These are phyloP conservation scores for Cyrtodaria siliqua DNA, from an alignment of 2,888 invertebrate genomes.

Conservation along the genomic window DNA sequence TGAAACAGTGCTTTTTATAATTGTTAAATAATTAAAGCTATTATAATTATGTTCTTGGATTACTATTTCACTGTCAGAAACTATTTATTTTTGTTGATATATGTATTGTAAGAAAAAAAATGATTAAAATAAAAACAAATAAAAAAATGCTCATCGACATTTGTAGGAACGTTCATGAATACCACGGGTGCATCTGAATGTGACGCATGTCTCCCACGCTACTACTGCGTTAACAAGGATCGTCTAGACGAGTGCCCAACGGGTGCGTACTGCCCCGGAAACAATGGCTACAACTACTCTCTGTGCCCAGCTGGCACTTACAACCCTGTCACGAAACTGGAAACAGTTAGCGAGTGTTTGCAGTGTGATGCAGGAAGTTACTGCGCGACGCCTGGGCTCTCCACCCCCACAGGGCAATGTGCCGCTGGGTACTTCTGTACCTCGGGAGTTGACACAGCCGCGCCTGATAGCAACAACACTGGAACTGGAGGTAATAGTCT, in stretches of 20 bases:
- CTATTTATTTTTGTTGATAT: no score
- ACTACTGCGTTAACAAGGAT: slow-evolving; percentile 83
- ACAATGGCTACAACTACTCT: slow-evolving; percentile 80
- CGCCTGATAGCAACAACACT: slow-evolving; percentile 81
- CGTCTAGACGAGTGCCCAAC: slow-evolving; percentile 80
- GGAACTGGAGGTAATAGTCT: slow-evolving; percentile 83
- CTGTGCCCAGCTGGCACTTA: slow-evolving; percentile 83
- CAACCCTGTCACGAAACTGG: slow-evolving; percentile 72
- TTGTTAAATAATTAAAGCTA: no score
- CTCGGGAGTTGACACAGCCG: slow-evolving; percentile 76
- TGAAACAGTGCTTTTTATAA: no score
- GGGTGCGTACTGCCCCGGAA: slow-evolving; percentile 81
- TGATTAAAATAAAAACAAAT: no score
- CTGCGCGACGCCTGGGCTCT: slow-evolving; percentile 74
- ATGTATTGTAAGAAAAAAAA: no score
- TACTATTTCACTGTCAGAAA: not conserved
- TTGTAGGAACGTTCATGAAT: slow-evolving; percentile 84
- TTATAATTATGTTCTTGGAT: no score
- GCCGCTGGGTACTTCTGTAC: slow-evolving; percentile 78
- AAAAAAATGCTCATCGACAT: no score
- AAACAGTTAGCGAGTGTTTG: slow-evolving; percentile 71
- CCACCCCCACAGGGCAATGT: slow-evolving; percentile 72
- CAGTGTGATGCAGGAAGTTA: slow-evolving; percentile 79
- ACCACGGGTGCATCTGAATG: slow-evolving; percentile 80
- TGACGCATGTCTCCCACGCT: slow-evolving; percentile 81